A percentile compares a stretch with the other conserved stretches of the same genome.
Conservation (phyloP, 2,113 vertebrate species). For the Triplophysa rosa region DNA sequence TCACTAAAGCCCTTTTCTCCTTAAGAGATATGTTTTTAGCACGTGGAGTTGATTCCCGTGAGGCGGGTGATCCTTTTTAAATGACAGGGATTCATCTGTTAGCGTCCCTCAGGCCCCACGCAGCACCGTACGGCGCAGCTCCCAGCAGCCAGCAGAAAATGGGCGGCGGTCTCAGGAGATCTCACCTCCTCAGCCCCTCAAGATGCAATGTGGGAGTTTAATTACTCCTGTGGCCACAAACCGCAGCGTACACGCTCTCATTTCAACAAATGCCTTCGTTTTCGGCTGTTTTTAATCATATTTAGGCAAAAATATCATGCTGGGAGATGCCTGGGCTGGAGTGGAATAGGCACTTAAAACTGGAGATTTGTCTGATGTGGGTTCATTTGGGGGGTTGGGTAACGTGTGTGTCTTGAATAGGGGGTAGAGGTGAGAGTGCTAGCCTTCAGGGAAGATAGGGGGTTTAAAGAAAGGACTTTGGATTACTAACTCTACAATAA, state of each 20-base stretch:
- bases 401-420: conserved; percentile 3
- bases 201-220: conserved; percentile 53
- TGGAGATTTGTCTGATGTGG: neutral
- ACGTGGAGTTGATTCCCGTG: conserved; percentile 44
- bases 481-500: conserved; percentile 43
- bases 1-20: conserved; percentile 37
- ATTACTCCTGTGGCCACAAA: conserved; percentile 51
- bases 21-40: conserved; percentile 52
- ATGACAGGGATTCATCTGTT: conserved; percentile 58
- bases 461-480: conserved; percentile 29
- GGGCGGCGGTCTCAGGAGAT: conserved; percentile 47
- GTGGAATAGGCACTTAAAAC: neutral
- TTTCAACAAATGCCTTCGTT: conserved; percentile 36
- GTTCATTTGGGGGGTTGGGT: conserved; percentile 8
- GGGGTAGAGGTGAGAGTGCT: conserved; percentile 11
- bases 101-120: conserved; percentile 43
- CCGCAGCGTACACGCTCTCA: conserved; percentile 21
- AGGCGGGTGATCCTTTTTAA: conserved; percentile 53
- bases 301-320: conserved; percentile 23
- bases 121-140: conserved; percentile 35
- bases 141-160: conserved; percentile 53
- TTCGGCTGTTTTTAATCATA: conserved; percentile 11
- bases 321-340: neutral
- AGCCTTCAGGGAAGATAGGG: conserved; percentile 26
- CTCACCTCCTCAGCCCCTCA: conserved; percentile 45